Base-by-base conservation (phyloP, 2,888 invertebrate genomes). In the Phaedon cochleariae region DNA sequence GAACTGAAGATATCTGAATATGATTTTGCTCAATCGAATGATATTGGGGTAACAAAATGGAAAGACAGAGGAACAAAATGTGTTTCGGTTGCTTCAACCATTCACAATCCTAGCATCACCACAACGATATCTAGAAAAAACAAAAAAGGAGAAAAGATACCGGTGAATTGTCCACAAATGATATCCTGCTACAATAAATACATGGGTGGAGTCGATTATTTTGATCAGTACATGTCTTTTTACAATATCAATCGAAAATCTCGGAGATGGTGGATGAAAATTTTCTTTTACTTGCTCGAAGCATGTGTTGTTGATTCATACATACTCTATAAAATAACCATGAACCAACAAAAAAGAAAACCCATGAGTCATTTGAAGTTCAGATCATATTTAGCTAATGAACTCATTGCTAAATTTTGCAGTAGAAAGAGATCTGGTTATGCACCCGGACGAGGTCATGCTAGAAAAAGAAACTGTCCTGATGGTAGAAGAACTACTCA, bases 11-110 rank as follows among this genome's bases (percentile, higher is more conserved):
- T 17, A 29, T 58, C 53, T 7, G 54, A 66, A 15, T 63, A 31
- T 62, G 66, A 66, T 59, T 66, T 59, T n/a, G 51, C 60, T 21
- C 64, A 67, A 57, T 67, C 61, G 21, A 22, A 31, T 17, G 34
- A 62, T 21, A 62, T 65, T 55, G 62, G 62, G 48, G 12, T 29
- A 52, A 15, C 17, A 34, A 62, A 62, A 57, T 62, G 57, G 46
- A 55, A 62, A 57, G 62, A 62, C 46, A n/a, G 62, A 46, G 62
- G 29, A 18, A 62, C 21, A 57, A 62, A 62, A 55, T 60, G 57
- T 51, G 64, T 64, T 9, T 57, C 52, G 31, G 37, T 46, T 60
- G 64, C 61, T 45, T 64, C 61, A 9, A 67, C 67, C 9, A 59
- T 66, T 59, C 63, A 63, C 59, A 26, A 59, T 59, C 64, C 59